Evolutionary conservation across 2,797 vertebrate genomes (phyloP), one percentile per base, ranked within the genome.

Genomic region (Fistularia commersonii): DNA sequence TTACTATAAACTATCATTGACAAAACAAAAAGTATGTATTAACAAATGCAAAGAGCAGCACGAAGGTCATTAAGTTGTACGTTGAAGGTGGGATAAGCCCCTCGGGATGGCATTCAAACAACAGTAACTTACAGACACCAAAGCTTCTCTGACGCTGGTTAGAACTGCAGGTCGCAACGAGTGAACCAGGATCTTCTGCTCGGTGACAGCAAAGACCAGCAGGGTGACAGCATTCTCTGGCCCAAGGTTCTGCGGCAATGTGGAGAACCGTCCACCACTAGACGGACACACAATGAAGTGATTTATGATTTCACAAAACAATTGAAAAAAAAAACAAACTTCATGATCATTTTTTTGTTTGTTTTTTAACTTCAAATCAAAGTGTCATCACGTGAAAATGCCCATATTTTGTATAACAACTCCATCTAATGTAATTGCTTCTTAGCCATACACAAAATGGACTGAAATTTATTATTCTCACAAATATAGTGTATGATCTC

Each of bases 151-250:
- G 67, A 98, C 96, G 45, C 97, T 99, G 3, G 97, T 99, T 48
- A 98, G 91, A 43, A 98, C 96, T 0, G 96, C 97, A 0, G 97
- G 97, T 9, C 96, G 89, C 14, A 99, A 57, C 0, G 97, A 99
- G 80, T 99, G 97, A 64, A 99, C 93, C 61, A 99, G 92, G 77
- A 99, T 98, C 86, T 99, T 99, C 60, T 98, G 95, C 55, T 99
- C 96, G 0, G 96, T 98, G 61, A 98, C 95, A 1, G 95, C 96
- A 69, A 97, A 94, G 33, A 98, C 95, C 61, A 99, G 83, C 41
- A 99, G 78, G 35, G 93, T 96, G 69, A 94, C 84, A 0, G 95
- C 94, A 35, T 99, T 98, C 84, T 97, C 95, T 45, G 97, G 94
- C 13, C 96, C 96, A 3, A 99, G 87, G 83, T 97, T 99, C 83